Percentiles rank a stretch among this genome's conserved stretches.
Evolutionary conservation across 2,113 vertebrate species (phyloP).

Genomic region (Vulpes ferrilata): DNA sequence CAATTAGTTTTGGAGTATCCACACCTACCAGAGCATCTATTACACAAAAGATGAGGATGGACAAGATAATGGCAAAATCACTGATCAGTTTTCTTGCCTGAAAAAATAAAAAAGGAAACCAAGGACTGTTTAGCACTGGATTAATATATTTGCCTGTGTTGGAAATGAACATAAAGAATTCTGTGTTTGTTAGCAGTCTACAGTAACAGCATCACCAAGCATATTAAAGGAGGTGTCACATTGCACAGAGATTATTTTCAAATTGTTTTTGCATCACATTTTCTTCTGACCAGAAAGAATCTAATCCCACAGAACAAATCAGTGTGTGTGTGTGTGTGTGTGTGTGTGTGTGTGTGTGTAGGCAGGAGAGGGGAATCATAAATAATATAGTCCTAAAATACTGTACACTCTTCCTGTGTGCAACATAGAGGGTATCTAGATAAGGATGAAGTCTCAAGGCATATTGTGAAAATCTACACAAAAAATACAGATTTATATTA

Average conservation of each 20-base stretch:
- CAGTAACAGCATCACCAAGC: not conserved
- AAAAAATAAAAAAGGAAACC: constrained; percentile 55
- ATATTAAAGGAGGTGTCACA: not conserved
- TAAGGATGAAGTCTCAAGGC: not conserved
- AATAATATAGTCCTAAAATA: not conserved
- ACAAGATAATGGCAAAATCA: constrained; percentile 98
- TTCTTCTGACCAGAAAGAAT: not conserved
- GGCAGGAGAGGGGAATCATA: not conserved
- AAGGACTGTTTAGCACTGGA: rapidly evolving
- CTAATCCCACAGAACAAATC: not conserved
- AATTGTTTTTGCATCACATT: not conserved
- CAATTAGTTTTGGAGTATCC: constrained; percentile 97
- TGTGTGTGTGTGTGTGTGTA: not conserved
- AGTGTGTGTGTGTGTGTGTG: too few species aligned
- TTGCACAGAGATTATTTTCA: not conserved
- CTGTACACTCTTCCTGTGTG: not conserved
- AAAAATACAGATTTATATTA: not conserved
- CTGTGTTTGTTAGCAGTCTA: constrained; percentile 1
- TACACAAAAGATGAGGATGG: constrained; percentile 97
- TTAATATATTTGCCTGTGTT: rapidly evolving
- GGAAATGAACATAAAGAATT: not conserved
- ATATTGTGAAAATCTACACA: not conserved
- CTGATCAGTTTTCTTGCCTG: constrained; percentile 99
- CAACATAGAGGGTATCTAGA: not conserved
- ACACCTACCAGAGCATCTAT: constrained; percentile 96